Percentiles rank a stretch among this genome's conserved stretches.
Evolutionary conservation across 2,888 invertebrate genomes (phyloP).

Genomic region (Ferrisia virgata): DNA sequence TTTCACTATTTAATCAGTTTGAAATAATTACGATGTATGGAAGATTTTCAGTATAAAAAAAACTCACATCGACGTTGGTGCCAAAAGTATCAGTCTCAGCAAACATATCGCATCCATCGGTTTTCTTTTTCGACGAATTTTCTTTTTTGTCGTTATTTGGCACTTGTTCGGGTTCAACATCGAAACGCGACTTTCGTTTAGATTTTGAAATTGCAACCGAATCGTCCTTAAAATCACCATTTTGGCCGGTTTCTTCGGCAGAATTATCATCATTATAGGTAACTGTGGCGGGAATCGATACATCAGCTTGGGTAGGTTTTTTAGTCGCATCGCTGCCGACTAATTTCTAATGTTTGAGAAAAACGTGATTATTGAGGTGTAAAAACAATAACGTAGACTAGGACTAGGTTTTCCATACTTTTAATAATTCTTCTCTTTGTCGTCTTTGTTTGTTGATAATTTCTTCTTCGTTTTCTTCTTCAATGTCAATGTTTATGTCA

Average conservation of each 20-base stretch:
- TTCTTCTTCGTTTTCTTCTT: conserved; percentile 88
- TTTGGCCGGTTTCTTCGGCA: background rate
- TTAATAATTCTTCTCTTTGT: conserved; percentile 80
- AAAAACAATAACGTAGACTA: background rate
- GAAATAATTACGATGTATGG: too few species aligned
- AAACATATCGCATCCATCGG: conserved; percentile 76
- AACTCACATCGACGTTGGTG: conserved; percentile 68
- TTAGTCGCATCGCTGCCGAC: background rate
- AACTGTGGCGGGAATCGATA: background rate
- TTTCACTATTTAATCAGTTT: too few species aligned
- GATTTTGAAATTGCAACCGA: conserved; percentile 43
- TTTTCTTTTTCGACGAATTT: conserved; percentile 50
- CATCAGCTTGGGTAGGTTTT: background rate
- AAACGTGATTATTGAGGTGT: background rate
- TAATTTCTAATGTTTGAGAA: conserved; percentile 23
- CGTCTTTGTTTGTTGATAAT: conserved; percentile 85
- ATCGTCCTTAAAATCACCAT: background rate
- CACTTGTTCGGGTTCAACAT: conserved; percentile 48
- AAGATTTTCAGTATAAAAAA: background rate
- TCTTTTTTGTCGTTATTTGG: conserved; percentile 42
- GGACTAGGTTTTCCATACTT: conserved; percentile 59
- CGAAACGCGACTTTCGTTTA: conserved; percentile 50
- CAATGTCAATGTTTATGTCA: conserved; percentile 66
- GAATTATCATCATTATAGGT: background rate
- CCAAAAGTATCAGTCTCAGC: conserved; percentile 85